Conservation (phyloP, 2,113 vertebrate genomes). For the Oryzias celebensis region DNA sequence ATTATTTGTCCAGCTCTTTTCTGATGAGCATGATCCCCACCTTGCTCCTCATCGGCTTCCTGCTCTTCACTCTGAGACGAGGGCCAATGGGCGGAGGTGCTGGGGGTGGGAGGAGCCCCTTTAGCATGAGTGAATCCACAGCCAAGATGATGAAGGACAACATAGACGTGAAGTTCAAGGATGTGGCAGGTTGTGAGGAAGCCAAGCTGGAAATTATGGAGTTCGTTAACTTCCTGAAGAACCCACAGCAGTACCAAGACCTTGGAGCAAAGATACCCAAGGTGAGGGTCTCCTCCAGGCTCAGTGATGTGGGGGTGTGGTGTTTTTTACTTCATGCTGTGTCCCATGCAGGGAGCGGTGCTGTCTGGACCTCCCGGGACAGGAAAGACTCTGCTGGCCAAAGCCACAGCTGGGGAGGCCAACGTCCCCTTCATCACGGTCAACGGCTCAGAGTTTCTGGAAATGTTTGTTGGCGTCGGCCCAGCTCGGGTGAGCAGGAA, state of each 20-base stretch:
- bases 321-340: no score
- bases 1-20: conserved; percentile 77
- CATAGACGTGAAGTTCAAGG: conserved; percentile 96
- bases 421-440: conserved; percentile 97
- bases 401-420: conserved; percentile 95
- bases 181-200: conserved; percentile 96
- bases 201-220: conserved; percentile 99
- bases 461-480: conserved; percentile 98
- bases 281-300: conserved; percentile 49
- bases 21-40: conserved; percentile 93
- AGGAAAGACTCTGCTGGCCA: conserved; percentile 96
- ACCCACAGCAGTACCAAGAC: conserved; percentile 96
- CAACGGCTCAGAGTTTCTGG: conserved; percentile 95
- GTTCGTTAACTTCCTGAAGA: conserved; percentile 97
- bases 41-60: conserved; percentile 86
- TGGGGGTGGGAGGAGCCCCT: conserved; percentile 91
- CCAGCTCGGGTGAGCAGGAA: conserved; percentile 86
- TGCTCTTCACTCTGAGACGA: conserved; percentile 91
- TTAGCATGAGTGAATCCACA: conserved; percentile 95
- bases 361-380: conserved; percentile 95
- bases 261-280: conserved; percentile 97
- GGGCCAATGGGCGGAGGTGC: conserved; percentile 85
- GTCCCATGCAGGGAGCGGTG: conserved; percentile 86
- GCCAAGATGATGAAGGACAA: conserved; percentile 95
- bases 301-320: no score